A percentile compares a stretch with the other conserved stretches of the same genome.
Conservation (phyloP, 2,888 invertebrate genomes). For the Nomada fucata region DNA sequence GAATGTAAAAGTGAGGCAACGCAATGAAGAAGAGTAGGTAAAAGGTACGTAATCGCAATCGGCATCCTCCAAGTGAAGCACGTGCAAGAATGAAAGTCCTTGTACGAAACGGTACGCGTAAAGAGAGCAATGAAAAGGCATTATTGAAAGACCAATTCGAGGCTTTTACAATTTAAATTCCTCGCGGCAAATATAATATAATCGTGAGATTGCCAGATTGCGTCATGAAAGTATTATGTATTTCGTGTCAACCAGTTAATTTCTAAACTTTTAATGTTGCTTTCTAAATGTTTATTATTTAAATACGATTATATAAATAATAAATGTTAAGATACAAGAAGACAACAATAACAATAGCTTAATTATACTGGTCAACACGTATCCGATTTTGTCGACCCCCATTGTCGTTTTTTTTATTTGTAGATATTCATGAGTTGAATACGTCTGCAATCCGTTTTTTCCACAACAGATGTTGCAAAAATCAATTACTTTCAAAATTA, state of each 20-base stretch:
- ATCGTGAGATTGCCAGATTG: not conserved
- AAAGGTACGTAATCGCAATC: slow-evolving; percentile 52
- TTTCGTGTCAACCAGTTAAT: not conserved
- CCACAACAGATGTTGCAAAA: no score
- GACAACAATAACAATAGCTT: no score
- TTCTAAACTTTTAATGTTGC: not conserved
- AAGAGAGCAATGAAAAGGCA: slow-evolving; percentile 20
- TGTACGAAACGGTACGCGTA: slow-evolving; percentile 31
- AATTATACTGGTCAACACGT: no score
- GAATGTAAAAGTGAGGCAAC: slow-evolving; percentile 42
- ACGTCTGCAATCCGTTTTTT: no score
- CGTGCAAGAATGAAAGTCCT: slow-evolving; percentile 50
- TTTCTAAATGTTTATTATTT: not conserved
- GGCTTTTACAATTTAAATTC: slow-evolving; percentile 13
- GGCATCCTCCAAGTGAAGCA: slow-evolving; percentile 30
- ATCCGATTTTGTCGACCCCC: no score
- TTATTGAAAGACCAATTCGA: slow-evolving; percentile 17
- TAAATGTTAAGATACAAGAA: not conserved
- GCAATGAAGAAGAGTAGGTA: slow-evolving; percentile 40
- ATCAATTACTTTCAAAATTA: no score
- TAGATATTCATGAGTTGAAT: no score
- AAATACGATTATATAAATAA: not conserved
- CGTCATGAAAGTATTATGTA: not conserved
- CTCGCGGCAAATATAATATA: not conserved
- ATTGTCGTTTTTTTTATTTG: no score